Evolutionary conservation across 2,797 vertebrate genomes (phyloP).

Genomic region (Halcyon badia): DNA sequence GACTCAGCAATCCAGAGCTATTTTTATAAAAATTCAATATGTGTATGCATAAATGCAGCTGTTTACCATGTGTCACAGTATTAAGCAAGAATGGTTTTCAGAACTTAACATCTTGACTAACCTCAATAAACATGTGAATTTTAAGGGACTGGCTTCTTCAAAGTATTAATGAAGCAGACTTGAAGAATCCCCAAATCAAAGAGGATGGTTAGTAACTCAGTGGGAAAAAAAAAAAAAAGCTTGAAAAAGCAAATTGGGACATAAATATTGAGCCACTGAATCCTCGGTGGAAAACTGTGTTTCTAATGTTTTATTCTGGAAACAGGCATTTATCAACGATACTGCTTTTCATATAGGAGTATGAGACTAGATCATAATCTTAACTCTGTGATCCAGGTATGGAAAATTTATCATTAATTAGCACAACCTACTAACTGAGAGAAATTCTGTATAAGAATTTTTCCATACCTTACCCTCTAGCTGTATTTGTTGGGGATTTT

Average conservation of each 20-base stretch:
- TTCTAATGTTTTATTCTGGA: not conserved
- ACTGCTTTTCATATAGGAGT: not conserved
- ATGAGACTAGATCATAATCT: not conserved
- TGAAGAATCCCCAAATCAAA: not conserved
- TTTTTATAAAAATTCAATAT: not conserved
- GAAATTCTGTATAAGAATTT: not conserved
- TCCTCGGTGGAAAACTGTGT: not conserved
- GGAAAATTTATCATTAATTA: not conserved
- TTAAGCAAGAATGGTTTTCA: not conserved
- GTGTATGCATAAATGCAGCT: not conserved
- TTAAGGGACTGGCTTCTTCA: not conserved
- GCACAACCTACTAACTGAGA: not conserved
- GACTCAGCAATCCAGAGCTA: not conserved
- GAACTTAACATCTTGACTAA: not conserved
- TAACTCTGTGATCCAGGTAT: not conserved
- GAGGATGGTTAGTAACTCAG: not conserved
- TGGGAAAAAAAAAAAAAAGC: not conserved
- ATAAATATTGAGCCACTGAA: not conserved
- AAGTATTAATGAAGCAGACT: not conserved
- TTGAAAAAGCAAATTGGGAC: not conserved
- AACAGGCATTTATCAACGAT: not conserved
- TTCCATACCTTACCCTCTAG: not conserved
- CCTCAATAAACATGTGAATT: not conserved
- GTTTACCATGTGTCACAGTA: not conserved
- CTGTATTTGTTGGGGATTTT: not conserved